Conservation (phyloP, 2,797 vertebrate species). For the Girardinus metallicus region DNA sequence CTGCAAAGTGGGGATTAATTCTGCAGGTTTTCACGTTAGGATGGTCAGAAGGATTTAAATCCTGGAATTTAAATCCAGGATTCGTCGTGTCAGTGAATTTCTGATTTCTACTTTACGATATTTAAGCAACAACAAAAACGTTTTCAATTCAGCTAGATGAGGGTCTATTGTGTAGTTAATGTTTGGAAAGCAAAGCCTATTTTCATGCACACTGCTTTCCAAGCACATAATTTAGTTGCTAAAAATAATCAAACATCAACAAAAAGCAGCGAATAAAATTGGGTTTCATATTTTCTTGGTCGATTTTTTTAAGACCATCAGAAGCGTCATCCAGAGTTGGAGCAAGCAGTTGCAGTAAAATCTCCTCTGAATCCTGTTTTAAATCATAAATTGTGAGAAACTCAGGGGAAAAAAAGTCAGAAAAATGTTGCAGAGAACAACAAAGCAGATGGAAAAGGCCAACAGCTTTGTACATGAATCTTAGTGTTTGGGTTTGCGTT, state of each 20-base stretch:
- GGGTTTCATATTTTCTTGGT: neutral
- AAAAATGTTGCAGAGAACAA: neutral
- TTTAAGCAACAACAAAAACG: neutral
- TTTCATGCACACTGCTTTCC: neutral
- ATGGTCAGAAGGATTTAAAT: neutral
- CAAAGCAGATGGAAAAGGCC: neutral
- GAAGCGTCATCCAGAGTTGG: neutral
- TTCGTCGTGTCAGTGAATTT: neutral
- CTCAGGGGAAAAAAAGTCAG: neutral
- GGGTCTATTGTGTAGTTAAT: neutral
- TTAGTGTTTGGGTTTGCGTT: neutral
- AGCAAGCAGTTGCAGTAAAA: neutral
- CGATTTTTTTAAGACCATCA: neutral
- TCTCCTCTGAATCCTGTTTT: neutral
- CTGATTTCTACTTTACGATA: neutral
- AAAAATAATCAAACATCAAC: neutral
- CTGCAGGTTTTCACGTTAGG: neutral
- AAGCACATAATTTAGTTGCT: neutral
- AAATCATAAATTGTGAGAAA: neutral
- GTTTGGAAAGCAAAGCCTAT: neutral
- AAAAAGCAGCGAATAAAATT: neutral
- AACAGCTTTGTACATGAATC: neutral
- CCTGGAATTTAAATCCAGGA: neutral
- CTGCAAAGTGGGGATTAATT: neutral
- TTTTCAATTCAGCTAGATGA: neutral